Evolutionary conservation across 1,140 invertebrate genomes (phyloP).

Genomic region (Aphaenogaster rudis): DNA sequence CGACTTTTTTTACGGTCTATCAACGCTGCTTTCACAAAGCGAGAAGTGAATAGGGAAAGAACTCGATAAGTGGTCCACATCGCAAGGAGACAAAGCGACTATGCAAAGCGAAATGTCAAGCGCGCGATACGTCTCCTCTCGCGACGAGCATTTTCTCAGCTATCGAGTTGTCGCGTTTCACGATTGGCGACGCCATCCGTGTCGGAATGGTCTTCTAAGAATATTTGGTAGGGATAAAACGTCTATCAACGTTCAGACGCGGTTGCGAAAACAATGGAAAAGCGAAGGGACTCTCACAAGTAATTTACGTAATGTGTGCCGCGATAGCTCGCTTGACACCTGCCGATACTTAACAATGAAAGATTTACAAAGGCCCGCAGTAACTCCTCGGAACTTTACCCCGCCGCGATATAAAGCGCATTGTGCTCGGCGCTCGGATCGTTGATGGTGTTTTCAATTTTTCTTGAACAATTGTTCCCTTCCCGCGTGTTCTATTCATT

Average conservation of each 20-base stretch:
- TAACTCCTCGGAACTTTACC: conserved; percentile 30
- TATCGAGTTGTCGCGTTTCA: not conserved
- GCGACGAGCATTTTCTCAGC: conserved; percentile 36
- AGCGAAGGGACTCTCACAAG: conserved; percentile 40
- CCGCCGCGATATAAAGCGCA: conserved; percentile 31
- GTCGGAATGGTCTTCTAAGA: conserved; percentile 12
- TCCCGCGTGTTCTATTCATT: not conserved
- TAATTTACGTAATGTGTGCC: conserved; percentile 67
- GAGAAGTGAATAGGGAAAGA: conserved; percentile 28
- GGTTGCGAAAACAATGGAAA: conserved; percentile 57
- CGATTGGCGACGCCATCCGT: conserved; percentile 6
- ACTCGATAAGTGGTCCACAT: conserved; percentile 41
- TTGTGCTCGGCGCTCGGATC: conserved; percentile 11
- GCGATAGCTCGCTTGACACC: conserved; percentile 66
- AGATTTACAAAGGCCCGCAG: conserved; percentile 63
- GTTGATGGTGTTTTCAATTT: conserved; percentile 38
- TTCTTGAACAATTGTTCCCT: conserved; percentile 39
- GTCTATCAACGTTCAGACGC: conserved; percentile 27
- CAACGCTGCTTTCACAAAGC: conserved; percentile 29
- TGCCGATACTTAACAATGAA: conserved; percentile 72
- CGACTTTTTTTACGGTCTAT: conserved; percentile 14
- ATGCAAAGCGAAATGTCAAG: conserved; percentile 53
- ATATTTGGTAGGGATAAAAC: not conserved
- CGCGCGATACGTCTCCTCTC: conserved; percentile 18
- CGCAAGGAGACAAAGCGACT: conserved; percentile 27